Conservation (phyloP, 1,140 invertebrate genomes). For the Drosophila tropicalis region DNA sequence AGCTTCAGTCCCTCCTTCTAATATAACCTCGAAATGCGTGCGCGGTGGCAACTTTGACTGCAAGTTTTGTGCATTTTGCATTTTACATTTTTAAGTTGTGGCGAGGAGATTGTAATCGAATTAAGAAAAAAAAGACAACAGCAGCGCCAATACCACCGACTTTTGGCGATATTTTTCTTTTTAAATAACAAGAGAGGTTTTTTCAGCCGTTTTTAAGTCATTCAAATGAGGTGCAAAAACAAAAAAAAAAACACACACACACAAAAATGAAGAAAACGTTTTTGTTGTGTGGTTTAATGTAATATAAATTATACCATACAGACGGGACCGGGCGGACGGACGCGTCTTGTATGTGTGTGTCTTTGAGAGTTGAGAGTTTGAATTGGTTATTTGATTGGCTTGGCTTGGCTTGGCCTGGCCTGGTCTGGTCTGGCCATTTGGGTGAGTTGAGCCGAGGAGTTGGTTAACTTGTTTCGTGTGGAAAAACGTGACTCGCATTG, state of each 20-base stretch:
- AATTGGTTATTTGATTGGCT: slow-evolving; percentile 6
- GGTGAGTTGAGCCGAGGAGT: slow-evolving; percentile 31
- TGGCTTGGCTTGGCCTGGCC: slow-evolving; percentile 1
- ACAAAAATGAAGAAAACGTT: not conserved
- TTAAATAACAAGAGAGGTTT: slow-evolving; percentile 43
- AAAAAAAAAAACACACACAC: too few species aligned
- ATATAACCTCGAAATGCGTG: slow-evolving; percentile 18
- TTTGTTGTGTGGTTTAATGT: slow-evolving; percentile 50
- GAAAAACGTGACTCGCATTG: slow-evolving; percentile 77
- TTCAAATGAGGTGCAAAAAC: slow-evolving; percentile 65
- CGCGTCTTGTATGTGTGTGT: not conserved
- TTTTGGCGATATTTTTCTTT: slow-evolving; percentile 22
- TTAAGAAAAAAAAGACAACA: slow-evolving; percentile 32
- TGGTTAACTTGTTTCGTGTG: slow-evolving; percentile 60
- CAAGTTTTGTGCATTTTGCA: slow-evolving; percentile 17
- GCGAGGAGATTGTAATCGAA: slow-evolving; percentile 64
- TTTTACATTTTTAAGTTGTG: slow-evolving; percentile 22
- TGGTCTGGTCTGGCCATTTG: slow-evolving; percentile 1
- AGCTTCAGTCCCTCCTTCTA: slow-evolving; percentile 1
- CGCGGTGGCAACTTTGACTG: slow-evolving; percentile 17
- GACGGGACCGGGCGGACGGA: not conserved
- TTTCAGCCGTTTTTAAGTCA: slow-evolving; percentile 15
- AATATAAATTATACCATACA: slow-evolving; percentile 73
- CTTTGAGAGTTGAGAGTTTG: slow-evolving; percentile 6
- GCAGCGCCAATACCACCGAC: slow-evolving; percentile 15